Evolutionary conservation across 2,113 vertebrate genomes (phyloP), one percentile per base, ranked within the genome.

Genomic region (Poicephalus gulielmi): DNA sequence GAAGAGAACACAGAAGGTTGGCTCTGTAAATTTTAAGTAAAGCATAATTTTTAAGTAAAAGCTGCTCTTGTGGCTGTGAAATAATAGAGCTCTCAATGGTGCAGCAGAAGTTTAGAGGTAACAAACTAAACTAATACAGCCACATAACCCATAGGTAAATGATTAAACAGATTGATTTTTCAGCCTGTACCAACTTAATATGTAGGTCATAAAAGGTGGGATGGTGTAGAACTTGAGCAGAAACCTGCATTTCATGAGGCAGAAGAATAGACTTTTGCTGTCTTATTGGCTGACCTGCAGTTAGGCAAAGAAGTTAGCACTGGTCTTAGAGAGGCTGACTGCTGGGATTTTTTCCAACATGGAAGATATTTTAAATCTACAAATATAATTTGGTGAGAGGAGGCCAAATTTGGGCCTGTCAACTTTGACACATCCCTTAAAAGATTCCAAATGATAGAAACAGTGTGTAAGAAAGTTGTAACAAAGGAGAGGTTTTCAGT

Each of bases 361-460:
- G 89, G 94, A 87, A 81, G 94, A 80, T 88, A 92, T 92, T 97
- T 95, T 97, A 90, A 97, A 97, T 96, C 93, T 94, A 94, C 93
- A 96, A 97, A 97, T 94, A 96, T 83, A 96, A 95, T 97, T 96
- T 96, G 93, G 95, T 95, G 95, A 98, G 95, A 97, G 68, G 94
- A 97, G 97, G 96, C 97, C 98, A 97, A 96, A 97, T 98, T 96
- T 97, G 97, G 97, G 95, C 94, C 96, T 98, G 98, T 98, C 98
- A 98, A 97, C 97, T 95, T 97, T 95, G 94, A 96, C 93, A 91
- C 67, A 90, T 95, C 87, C 82, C 97, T 97, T 97, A 91, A 97
- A 96, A 98, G 94, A 94, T 96, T 96, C 71, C 95, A 95, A 96
- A 98, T 97, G 94, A 97, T 96, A 96, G 97, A 96, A 97, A 94